Evolutionary conservation across 2,113 vertebrate species (phyloP), one percentile per base, ranked within the genome.

Genomic region (Tetrao urogallus): DNA sequence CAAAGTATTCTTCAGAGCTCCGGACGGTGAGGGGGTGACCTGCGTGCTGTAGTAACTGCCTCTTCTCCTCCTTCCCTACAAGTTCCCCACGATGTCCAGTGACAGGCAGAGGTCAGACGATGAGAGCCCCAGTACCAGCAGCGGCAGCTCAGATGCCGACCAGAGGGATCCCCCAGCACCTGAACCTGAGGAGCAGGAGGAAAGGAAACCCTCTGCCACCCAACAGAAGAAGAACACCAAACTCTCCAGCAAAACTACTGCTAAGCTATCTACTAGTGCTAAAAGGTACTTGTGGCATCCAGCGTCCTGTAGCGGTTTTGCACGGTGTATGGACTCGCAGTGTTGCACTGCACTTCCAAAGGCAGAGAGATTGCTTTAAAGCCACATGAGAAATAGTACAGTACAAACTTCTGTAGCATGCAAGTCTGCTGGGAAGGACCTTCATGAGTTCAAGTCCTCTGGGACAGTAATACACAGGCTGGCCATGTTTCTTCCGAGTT

Each of bases 41-140:
- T 89, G 57, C 48, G 77, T 72, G 24, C 38, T 66, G 40, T 92
- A 45, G 84, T 93, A 90, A 97, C 79, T 76, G 63, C 65, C 54
- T 94, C 74, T 80, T 79, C 47, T 56, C 47, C 58, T 75, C 30
- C 32, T 40, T 67, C 32, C 47, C 15, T 32, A 92, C 93, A 97
- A 97, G 94, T 94, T 97, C 81, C 95, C 67, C 98, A 98, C 97
- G 82, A 99, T 99, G 98, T 99, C 98, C 97, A 99, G 98, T 97
- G 98, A 99, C 94, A 98, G 98, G 96, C 98, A 99, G 81, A 98
- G 98, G 97, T 99, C 98, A 80, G 98, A 99, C 14, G 98, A 99
- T 97, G 98, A 99, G 96, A 99, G 98, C 96, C 98, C 98, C 69
- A 99, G 98, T 97, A 99, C 98, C 97, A 99, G 98, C 97, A 99